These are phyloP conservation scores for Neopipo cinnamomea DNA, from an alignment of 2,113 vertebrate species.

Conservation along the genomic window DNA sequence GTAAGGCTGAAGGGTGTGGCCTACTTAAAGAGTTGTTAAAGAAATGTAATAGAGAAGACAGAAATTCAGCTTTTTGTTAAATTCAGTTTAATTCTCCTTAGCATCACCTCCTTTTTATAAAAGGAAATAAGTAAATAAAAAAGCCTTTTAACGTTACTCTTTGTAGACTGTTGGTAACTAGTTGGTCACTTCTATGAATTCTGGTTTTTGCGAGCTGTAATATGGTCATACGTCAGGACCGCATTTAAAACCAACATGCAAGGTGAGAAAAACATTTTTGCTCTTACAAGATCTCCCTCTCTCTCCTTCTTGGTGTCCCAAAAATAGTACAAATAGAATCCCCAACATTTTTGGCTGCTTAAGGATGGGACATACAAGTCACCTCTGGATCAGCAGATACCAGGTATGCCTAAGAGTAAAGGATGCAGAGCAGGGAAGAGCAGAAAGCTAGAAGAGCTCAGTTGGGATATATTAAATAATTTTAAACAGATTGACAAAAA, in stretches of 20 bases:
- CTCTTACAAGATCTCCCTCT: background rate
- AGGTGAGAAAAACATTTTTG: background rate
- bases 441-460: background rate
- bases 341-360: background rate
- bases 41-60: background rate
- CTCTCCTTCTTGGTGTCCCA: background rate
- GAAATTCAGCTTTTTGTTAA: background rate
- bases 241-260: background rate
- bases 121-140: background rate
- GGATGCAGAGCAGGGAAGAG: background rate
- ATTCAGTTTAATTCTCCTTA: background rate
- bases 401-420: background rate
- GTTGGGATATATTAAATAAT: background rate
- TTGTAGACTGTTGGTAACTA: background rate
- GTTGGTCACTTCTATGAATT: background rate
- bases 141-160: background rate
- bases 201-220: background rate
- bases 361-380: background rate
- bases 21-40: background rate
- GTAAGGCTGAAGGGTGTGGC: background rate
- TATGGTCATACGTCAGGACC: background rate
- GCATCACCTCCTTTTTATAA: background rate
- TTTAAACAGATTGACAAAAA: background rate
- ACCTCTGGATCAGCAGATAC: background rate
- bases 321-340: background rate